These are phyloP conservation scores for Carabus problematicus DNA, from an alignment of 2,888 invertebrate genomes.

Conservation along the genomic window DNA sequence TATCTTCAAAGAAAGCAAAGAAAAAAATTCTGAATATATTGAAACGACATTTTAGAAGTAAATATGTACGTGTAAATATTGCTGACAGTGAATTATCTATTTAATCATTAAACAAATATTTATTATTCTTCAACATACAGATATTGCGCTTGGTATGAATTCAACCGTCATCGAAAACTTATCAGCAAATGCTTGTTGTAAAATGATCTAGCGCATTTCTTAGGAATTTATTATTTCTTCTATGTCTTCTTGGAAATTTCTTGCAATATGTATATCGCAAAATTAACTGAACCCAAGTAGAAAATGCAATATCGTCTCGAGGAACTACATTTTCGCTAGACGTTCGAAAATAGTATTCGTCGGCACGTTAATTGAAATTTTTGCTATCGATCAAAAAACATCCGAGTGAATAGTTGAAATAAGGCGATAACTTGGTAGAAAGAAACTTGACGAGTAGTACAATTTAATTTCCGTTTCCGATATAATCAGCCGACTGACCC, in stretches of 20 bases:
- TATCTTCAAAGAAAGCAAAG: too few relatives aligned
- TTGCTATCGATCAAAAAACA: slow-evolving; percentile 1
- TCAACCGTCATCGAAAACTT: too few relatives aligned
- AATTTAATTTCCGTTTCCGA: slow-evolving; percentile 40
- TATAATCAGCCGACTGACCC: slow-evolving; percentile 32
- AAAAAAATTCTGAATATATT: background rate
- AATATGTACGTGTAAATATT: slow-evolving; percentile 1
- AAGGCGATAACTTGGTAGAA: slow-evolving; percentile 6
- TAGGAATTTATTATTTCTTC: too few relatives aligned
- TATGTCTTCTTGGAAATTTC: too few relatives aligned
- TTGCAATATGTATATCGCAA: too few relatives aligned
- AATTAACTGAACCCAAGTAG: too few relatives aligned
- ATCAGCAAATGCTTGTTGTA: too few relatives aligned
- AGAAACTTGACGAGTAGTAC: background rate
- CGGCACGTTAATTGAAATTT: slow-evolving; percentile 27
- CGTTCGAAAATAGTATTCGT: slow-evolving; percentile 1
- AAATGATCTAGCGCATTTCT: too few relatives aligned
- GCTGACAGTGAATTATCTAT: background rate
- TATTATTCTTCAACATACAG: too few relatives aligned
- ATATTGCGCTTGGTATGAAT: too few relatives aligned
- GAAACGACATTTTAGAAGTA: background rate
- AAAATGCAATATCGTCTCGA: background rate
- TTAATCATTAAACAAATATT: too few relatives aligned
- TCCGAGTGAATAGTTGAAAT: slow-evolving; percentile 5
- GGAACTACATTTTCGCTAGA: background rate